Base-by-base conservation (phyloP, 1,140 invertebrate species). In the Drosophila bocki region DNA sequence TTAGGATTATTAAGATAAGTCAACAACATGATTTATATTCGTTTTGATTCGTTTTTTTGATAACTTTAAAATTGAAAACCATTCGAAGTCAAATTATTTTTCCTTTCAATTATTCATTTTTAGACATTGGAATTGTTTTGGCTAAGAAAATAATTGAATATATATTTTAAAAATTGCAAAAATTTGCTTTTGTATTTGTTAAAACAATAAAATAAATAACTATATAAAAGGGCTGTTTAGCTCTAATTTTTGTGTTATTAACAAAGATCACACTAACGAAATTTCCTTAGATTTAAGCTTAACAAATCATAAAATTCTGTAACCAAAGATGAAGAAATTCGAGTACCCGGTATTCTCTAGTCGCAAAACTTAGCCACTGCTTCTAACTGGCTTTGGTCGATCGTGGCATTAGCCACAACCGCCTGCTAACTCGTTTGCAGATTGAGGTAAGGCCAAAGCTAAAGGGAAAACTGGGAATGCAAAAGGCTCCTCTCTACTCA, bases 381-480 rank as follows among this genome's bases (percentile, higher is more conserved):
- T 68, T 65, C 48, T 70, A 70, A 68, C 47, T 44, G 19, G 37
- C 48, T 33, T 37, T 45, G 32, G 61, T 32, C 63, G 62, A 70
- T 70, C 48, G 62, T 50, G 9, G 69, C 33, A 72, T 68, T 61
- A 59, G 57, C 37, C 63, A 4, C 62, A 62, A 47, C 75, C 75
- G 50, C 69, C 68, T 57, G 78, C 78, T 82, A 86, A 86, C 79
- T 76, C 83, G 82, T 86, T 86, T 86, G 50, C 60, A 50, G 69
- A 44, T 15, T 26, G 22, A 39, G 35, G 37, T 54, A 54, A 54
- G 53, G 53, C 53, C 53, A 54, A 54, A 54, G 53, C 51, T 35
- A 53, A 53, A 53, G 33, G 53, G 53, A 54, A 75, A 77, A 75
- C 58, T 45, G 53, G 64, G 74, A 75, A 63, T 74, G 74, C 58